Base-by-base conservation (phyloP, 1,140 invertebrate species). In the Drosophila subpulchrella region DNA sequence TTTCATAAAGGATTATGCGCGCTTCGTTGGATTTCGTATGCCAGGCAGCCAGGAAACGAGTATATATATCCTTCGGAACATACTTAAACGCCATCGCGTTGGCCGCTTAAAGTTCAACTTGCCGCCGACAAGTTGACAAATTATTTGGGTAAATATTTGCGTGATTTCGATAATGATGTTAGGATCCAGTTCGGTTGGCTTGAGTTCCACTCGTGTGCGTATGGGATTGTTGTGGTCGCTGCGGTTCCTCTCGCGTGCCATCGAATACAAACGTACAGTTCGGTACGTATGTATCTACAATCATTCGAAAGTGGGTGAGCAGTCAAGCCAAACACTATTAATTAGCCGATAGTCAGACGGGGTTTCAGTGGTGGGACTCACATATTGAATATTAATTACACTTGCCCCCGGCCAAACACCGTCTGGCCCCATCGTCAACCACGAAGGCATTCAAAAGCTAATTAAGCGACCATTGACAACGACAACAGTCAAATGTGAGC, bases 91-190 rank as follows among this genome's bases (percentile, higher is more conserved):
- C 6, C 15, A 39, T 39, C 61, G 41, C 48, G n/a, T 20, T n/a
- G 12, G 50, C 20, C 60, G 56, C 59, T 73, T 88, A 57, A 47
- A 86, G 63, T 89, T 57, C 51, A 77, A 74, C 75, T 74, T 80
- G 73, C 72, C 84, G 76, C 78, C 78, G 84, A 78, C 82, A 89
- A 84, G 80, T 89, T 89, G 84, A 88, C 84, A 88, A 88, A 88
- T 88, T 88, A 84, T 88, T 88, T 88, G 70, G 84, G 84, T 88
- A 88, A 88, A 88, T 88, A 84, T 88, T 89, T 88, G 80, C 76
- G 77, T 89, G 81, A 88, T 89, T 80, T 78, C 67, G 65, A 88
- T 88, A 81, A 88, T 89, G 81, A 88, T 81, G 84, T 88, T 88
- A 62, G 73, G 73, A 15, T 54, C 55, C 57, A 55, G 71, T 41